Conservation (phyloP, 1,140 invertebrate species). For the Diuraphis noxia region DNA sequence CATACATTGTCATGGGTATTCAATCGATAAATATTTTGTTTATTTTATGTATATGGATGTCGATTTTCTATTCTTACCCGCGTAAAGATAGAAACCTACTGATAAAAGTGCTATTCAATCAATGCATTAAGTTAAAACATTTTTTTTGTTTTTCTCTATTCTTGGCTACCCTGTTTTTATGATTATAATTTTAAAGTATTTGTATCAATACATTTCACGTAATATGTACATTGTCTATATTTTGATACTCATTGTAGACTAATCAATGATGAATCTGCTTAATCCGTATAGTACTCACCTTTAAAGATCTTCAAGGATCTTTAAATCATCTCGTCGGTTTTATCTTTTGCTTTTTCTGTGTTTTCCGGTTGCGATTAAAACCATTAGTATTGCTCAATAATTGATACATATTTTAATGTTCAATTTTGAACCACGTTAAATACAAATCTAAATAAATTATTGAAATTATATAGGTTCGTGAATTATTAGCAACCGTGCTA, state of each 20-base stretch:
- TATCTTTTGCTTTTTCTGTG: neutral
- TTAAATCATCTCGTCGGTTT: neutral
- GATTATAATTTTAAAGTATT: neutral
- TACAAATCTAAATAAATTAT: neutral
- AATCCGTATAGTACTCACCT: neutral
- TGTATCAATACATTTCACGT: neutral
- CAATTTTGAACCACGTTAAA: neutral
- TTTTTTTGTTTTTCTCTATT: neutral
- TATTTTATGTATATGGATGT: neutral
- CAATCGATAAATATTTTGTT: neutral
- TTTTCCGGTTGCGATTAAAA: neutral
- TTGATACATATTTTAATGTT: neutral
- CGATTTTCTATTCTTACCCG: neutral
- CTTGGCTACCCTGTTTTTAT: neutral
- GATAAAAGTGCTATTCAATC: neutral
- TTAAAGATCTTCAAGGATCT: neutral
- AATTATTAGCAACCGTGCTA: neutral
- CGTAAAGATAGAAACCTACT: neutral
- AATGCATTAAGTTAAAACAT: neutral
- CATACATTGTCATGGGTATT: neutral
- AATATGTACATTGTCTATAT: neutral
- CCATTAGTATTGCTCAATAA: neutral
- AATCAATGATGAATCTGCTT: neutral
- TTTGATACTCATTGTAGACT: neutral
- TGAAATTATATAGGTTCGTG: no score